A percentile compares a stretch with the other conserved stretches of the same genome.
Evolutionary conservation across 1,140 invertebrate genomes (phyloP).

Genomic region (Drosophila lacertosa): DNA sequence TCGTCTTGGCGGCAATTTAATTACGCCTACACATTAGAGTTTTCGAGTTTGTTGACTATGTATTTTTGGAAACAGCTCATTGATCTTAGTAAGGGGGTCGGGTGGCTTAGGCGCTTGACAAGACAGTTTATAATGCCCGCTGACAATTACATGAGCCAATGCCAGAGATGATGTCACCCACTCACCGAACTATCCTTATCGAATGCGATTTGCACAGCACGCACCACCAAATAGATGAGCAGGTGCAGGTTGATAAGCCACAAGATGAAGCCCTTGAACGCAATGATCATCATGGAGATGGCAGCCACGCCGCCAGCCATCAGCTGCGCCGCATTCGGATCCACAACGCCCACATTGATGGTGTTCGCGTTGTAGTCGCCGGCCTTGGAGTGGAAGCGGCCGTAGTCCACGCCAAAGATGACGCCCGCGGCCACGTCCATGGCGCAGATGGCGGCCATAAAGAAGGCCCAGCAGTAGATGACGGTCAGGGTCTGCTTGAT

Average conservation of each 20-base stretch:
- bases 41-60: conserved; percentile 30
- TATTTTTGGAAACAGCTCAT: conserved; percentile 52
- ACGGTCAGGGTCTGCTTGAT: conserved; percentile 40
- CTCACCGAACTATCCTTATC: conserved; percentile 74
- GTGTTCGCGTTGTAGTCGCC: conserved; percentile 51
- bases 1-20: conserved; percentile 15
- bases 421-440: conserved; percentile 79
- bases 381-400: conserved; percentile 51
- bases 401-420: conserved; percentile 76
- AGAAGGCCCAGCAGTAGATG: conserved; percentile 68
- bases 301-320: conserved; percentile 61
- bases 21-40: conserved; percentile 23
- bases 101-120: conserved; percentile 15
- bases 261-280: conserved; percentile 78
- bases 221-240: conserved; percentile 54
- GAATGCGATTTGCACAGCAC: conserved; percentile 51
- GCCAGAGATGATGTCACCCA: conserved; percentile 63
- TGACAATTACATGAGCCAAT: conserved; percentile 31
- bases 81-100: conserved; percentile 36
- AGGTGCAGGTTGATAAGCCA: conserved; percentile 75
- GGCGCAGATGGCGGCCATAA: conserved; percentile 58
- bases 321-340: conserved; percentile 53
- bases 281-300: conserved; percentile 80
- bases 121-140: conserved; percentile 31
- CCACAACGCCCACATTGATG: conserved; percentile 31